phyloP scores from a whole-genome alignment of 2,113 vertebrate genomes.

The Upupa epops region DNA sequence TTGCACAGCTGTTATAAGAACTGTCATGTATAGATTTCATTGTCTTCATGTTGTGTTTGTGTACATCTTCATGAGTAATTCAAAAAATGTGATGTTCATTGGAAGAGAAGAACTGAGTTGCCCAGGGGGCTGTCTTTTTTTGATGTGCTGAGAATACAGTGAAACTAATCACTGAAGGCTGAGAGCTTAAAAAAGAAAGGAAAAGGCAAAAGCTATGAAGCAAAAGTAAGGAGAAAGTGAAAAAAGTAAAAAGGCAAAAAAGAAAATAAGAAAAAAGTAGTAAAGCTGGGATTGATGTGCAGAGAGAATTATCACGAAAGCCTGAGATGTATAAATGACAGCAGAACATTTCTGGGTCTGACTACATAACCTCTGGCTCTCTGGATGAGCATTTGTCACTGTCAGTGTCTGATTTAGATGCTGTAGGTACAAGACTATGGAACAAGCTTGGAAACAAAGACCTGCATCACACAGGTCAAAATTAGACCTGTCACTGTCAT shows the following conservation, averaged over 20 bases:
- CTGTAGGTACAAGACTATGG: not conserved
- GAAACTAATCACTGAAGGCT: not conserved
- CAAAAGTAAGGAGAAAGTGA: not conserved
- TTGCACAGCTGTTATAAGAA: not conserved
- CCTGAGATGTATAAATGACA: not conserved
- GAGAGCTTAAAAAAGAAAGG: not conserved
- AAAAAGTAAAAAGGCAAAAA: fast-evolving
- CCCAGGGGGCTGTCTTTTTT: not conserved
- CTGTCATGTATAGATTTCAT: not conserved
- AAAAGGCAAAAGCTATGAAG: not conserved
- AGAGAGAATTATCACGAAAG: not conserved
- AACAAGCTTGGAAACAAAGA: not conserved
- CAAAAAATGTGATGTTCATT: not conserved
- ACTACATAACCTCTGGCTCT: not conserved
- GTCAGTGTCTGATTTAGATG: not conserved
- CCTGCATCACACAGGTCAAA: not conserved
- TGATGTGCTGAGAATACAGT: not conserved
- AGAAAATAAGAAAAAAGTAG: not conserved
- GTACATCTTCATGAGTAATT: not conserved
- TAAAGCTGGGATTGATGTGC: not conserved
- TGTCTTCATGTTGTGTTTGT: not conserved
- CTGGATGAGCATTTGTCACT: not conserved
- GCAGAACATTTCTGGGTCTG: not conserved
- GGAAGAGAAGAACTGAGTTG: not conserved
- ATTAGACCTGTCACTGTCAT: not conserved